phyloP scores from a whole-genome alignment of 2,797 vertebrate species.

The Chanos chanos region DNA sequence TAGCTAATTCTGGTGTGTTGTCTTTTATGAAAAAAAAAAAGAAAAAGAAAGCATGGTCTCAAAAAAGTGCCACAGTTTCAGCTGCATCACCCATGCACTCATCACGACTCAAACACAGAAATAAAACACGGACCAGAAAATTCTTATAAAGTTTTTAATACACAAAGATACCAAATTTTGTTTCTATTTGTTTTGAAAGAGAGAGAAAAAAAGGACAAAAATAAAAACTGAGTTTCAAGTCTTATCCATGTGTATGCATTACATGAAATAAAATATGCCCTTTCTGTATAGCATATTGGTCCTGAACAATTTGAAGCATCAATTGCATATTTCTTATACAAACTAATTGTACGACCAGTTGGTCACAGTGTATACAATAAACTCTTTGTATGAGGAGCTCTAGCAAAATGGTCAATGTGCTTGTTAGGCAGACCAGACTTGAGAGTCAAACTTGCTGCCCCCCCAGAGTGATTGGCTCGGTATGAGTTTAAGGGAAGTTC shows the following conservation, averaged over 20 bases:
- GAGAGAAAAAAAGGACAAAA: conserved; percentile 46
- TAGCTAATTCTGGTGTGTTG: neutral
- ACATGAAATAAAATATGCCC: conserved; percentile 45
- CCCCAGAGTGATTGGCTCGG: conserved; percentile 25
- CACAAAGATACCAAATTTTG: conserved; percentile 71
- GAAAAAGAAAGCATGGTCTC: neutral
- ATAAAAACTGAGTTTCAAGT: conserved; percentile 62
- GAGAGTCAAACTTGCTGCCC: conserved; percentile 53
- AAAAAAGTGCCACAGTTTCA: neutral
- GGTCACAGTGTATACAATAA: conserved; percentile 67
- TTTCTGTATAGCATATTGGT: conserved; percentile 64
- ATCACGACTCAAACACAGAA: conserved; percentile 33
- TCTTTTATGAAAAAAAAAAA: neutral
- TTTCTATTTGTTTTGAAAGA: conserved; percentile 68
- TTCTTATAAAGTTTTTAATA: conserved; percentile 79
- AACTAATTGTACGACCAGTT: conserved; percentile 52
- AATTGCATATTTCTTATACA: conserved; percentile 58
- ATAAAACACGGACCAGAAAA: conserved; percentile 45
- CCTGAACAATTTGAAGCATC: conserved; percentile 48
- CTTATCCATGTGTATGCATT: conserved; percentile 56
- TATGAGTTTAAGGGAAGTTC: too few species aligned
- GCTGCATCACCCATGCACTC: neutral
- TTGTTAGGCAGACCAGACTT: conserved; percentile 58
- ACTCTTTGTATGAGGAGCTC: conserved; percentile 63
- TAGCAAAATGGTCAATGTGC: conserved; percentile 64